Evolutionary conservation across 2,888 invertebrate genomes (phyloP).

Genomic region (Bruchidius siliquastri): DNA sequence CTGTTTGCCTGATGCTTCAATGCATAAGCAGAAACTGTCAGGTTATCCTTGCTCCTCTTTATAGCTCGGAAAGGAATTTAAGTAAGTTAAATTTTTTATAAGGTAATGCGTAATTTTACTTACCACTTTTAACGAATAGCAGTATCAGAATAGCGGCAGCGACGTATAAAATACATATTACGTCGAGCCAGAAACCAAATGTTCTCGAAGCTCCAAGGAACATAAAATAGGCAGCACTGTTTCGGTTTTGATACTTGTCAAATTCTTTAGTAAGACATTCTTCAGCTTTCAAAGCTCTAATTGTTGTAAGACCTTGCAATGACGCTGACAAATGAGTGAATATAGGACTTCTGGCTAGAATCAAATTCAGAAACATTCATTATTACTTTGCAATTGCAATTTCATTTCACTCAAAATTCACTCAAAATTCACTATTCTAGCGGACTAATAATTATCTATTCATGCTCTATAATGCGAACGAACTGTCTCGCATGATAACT

Average conservation of each 20-base stretch:
- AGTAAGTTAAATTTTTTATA: too few relatives aligned
- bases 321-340: slow-evolving; percentile 71
- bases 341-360: slow-evolving; percentile 69
- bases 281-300: slow-evolving; percentile 66
- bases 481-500: too few relatives aligned
- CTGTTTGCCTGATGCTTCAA: too few relatives aligned
- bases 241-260: slow-evolving; percentile 57
- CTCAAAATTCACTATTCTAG: too few relatives aligned
- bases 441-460: too few relatives aligned
- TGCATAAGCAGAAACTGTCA: too few relatives aligned
- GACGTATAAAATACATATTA: slow-evolving; percentile 61
- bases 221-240: slow-evolving; percentile 69
- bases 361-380: background rate
- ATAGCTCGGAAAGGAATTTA: too few relatives aligned
- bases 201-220: slow-evolving; percentile 60
- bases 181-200: slow-evolving; percentile 66
- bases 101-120: background rate
- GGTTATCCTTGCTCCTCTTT: too few relatives aligned
- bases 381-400: too few relatives aligned
- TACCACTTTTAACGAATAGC: slow-evolving; percentile 56
- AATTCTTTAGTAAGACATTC: slow-evolving; percentile 56
- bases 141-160: slow-evolving; percentile 60
- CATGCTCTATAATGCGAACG: too few relatives aligned
- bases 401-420: too few relatives aligned
- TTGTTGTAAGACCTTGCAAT: slow-evolving; percentile 70